Evolutionary conservation across 2,113 vertebrate species (phyloP).

Genomic region (Erinaceus europaeus): DNA sequence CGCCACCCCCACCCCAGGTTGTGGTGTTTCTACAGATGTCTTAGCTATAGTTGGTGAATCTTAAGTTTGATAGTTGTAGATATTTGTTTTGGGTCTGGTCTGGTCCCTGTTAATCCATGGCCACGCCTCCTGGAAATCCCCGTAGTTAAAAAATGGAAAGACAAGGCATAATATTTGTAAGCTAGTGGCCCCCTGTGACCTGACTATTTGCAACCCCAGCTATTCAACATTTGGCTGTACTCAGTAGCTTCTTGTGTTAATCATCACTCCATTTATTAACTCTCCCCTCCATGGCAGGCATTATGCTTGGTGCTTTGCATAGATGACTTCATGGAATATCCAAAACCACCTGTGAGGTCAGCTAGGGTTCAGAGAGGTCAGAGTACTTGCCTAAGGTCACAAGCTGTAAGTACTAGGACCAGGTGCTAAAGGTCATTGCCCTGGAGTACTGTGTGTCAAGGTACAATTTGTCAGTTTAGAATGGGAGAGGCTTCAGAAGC

Average conservation of each 20-base stretch:
- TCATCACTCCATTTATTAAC: conserved; percentile 6
- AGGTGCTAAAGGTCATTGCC: background rate
- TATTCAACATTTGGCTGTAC: background rate
- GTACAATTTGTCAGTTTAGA: background rate
- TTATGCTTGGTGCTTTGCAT: background rate
- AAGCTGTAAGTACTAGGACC: background rate
- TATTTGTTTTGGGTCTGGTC: too few relatives aligned
- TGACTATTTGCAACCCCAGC: background rate
- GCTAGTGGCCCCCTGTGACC: background rate
- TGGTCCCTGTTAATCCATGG: too few relatives aligned
- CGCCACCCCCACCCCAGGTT: too few relatives aligned
- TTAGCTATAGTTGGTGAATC: too few relatives aligned
- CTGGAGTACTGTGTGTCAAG: background rate
- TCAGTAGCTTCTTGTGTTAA: background rate
- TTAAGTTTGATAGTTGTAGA: too few relatives aligned
- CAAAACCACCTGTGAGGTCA: conserved; percentile 42
- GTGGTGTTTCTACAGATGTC: too few relatives aligned
- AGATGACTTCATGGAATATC: conserved; percentile 21
- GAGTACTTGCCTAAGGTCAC: conserved; percentile 15
- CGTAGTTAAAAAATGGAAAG: background rate
- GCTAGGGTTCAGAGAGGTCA: conserved; percentile 29
- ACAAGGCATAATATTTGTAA: background rate
- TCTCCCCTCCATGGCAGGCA: background rate
- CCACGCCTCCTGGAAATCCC: too few relatives aligned
- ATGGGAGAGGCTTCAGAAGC: background rate